Base-by-base conservation (phyloP, 1,140 invertebrate genomes). In the Zaprionus gabonicus region DNA sequence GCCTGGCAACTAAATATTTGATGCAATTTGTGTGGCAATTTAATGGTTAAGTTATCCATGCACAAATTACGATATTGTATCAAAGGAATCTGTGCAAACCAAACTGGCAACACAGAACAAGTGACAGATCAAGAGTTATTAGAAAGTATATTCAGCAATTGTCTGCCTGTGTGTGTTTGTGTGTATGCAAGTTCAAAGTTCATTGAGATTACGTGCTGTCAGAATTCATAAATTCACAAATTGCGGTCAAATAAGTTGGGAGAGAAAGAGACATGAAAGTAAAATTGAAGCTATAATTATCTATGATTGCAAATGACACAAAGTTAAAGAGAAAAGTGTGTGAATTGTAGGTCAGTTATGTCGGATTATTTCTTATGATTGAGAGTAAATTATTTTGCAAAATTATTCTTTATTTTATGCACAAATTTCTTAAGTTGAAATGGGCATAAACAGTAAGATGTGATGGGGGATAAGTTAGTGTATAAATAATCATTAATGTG, bases 21-120 rank as follows among this genome's bases (percentile, higher is more conserved):
- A 87, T 87, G 83, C 84, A 88, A 87, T 87, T 87, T 87, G 84
- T 87, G 78, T 84, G 59, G 84, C 83, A 87, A 88, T 87, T 87
- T 87, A 78, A 83, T 88, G 71, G 83, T 87, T 79, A 80, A 87
- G 72, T 78, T 87, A 74, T 75, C 80, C 77, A 65, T 44, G 57
- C 41, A 59, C 63, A 71, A 55, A 65, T 69, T 28, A 58, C 38
- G 25, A 55, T 38, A 38, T 60, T 44, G 55, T 51, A 36, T 34
- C 57, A 46, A 62, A 46, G 27, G 60, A 23, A 71, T 64, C 41
- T 55, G 62, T 12, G 31, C 23, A 53, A 27, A 5, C 20, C 10
- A 46, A 20, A 9, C n/a, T 44, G n/a, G n/a, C 41, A 46, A 17
- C n/a, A 46, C n/a, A 13, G 4, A 25, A 51, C 55, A 69, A 44